Evolutionary conservation across 2,113 vertebrate genomes (phyloP).

Genomic region (Eretmochelys imbricata): DNA sequence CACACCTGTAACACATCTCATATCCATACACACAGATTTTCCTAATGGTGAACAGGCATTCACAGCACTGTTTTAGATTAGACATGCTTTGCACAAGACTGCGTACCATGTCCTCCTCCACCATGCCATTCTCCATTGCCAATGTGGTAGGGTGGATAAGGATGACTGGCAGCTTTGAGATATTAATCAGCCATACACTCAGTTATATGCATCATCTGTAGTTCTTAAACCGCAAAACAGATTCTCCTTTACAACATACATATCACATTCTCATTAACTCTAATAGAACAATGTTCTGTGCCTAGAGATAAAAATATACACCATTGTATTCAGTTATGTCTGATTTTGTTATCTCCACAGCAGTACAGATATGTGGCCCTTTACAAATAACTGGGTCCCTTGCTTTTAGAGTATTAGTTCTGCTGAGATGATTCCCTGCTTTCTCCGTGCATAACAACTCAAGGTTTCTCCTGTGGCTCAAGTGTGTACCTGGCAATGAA

Average conservation of each 20-base stretch:
- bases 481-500: neutral
- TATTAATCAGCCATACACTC: neutral
- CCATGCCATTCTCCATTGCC: neutral
- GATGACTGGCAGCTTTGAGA: neutral
- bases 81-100: neutral
- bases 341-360: neutral
- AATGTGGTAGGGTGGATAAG: rapidly evolving
- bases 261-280: neutral
- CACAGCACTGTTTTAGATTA: neutral
- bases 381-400: neutral
- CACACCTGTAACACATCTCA: neutral
- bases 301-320: neutral
- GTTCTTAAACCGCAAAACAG: neutral
- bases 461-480: neutral
- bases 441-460: neutral
- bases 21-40: neutral
- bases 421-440: neutral
- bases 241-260: neutral
- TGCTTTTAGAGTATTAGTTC: neutral
- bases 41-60: neutral
- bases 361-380: neutral
- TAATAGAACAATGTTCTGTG: neutral
- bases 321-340: neutral
- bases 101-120: neutral
- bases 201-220: neutral